Evolutionary conservation across 2,797 vertebrate species (phyloP).

Genomic region (Dryobates pubescens): DNA sequence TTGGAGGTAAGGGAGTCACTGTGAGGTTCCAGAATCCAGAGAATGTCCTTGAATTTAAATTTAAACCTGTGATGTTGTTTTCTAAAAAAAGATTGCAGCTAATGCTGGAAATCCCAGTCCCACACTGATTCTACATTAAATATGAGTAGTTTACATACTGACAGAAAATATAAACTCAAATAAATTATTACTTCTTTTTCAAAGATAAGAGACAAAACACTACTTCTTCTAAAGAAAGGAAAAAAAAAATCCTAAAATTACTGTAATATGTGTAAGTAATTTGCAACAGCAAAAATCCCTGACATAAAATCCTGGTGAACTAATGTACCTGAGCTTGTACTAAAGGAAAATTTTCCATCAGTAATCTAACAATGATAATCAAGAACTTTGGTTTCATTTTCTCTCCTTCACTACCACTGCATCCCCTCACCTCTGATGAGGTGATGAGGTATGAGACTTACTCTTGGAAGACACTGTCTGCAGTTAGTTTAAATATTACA

Average conservation of each 20-base stretch:
- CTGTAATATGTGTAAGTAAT: background rate
- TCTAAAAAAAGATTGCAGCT: background rate
- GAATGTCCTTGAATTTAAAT: background rate
- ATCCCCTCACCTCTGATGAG: background rate
- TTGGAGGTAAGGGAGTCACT: background rate
- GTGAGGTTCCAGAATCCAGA: background rate
- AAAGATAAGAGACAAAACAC: background rate
- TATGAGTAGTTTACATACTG: background rate
- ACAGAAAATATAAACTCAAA: background rate
- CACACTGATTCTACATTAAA: background rate
- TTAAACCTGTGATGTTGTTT: background rate
- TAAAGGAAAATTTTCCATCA: background rate
- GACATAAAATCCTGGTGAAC: background rate
- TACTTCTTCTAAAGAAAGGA: background rate
- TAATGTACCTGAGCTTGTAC: background rate
- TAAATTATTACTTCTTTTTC: background rate
- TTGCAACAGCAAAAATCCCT: background rate
- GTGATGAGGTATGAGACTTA: background rate
- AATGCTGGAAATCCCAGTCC: background rate
- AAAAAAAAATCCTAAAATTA: background rate
- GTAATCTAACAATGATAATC: background rate
- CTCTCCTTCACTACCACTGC: background rate
- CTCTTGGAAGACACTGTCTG: background rate
- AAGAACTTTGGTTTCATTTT: background rate
- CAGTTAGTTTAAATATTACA: background rate